Base-by-base conservation (phyloP, 1,140 invertebrate genomes). In the Bombus impatiens region DNA sequence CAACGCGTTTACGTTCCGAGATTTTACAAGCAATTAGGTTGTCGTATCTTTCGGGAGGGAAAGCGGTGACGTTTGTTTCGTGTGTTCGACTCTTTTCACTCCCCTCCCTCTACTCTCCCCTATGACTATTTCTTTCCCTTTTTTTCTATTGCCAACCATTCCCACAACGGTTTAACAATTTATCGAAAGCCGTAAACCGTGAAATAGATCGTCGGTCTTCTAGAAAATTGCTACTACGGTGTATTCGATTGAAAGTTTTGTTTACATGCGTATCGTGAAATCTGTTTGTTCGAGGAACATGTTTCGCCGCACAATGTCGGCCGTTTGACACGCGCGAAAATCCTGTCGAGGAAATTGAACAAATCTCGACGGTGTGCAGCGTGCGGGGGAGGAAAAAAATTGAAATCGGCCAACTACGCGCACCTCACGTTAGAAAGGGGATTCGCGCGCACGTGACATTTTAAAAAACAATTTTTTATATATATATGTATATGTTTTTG, bases 221-320 rank as follows among this genome's bases (percentile, higher is more conserved):
- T 80, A 79, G 77, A 80, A 84, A 84, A 84, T 84, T 79, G 82
- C 82, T 78, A 79, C 78, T 79, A 84, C 82, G 37, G 67, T 42
- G 76, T 62, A 57, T 84, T 84, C 53, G 82, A 78, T 84, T 78
- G 83, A 84, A 84, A 70, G 68, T 79, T 84, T 84, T 84, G 83
- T 80, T 84, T 84, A 84, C 72, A 84, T 53, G 40, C 40, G 77
- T 57, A 62, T 72, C 83, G 77, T 18, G 83, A 57, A 84, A 79
- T 84, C 83, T 84, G 83, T 84, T 80, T 84, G 83, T 72, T 79
- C 53, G 77, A 59, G 53, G n/a, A 80, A 72, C 83, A 80, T 80
- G 83, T 68, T 72, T 28, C 65, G 82, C 47, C 62, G 62, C 82
- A 57, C 82, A 59, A 84, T 79, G 35, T 40, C 10, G 82, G 25